A percentile compares a stretch with the other conserved stretches of the same genome.
Evolutionary conservation across 92 coral and sea anemone species (phyloP).

Genomic region (Actinostola sp.): DNA sequence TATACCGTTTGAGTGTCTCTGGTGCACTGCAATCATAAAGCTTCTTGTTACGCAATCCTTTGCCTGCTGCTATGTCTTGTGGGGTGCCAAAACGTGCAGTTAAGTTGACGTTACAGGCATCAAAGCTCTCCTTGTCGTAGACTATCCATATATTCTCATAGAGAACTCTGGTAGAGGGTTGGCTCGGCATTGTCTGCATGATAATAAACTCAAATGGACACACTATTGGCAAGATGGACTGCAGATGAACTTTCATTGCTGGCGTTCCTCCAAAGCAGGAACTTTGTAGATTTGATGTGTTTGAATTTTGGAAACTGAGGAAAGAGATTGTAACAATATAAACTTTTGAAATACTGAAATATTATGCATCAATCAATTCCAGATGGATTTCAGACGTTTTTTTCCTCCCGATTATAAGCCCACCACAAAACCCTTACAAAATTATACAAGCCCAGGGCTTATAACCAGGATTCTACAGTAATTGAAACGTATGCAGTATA

Average conservation of each 20-base stretch:
- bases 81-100: neutral
- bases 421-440: no score
- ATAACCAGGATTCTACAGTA: no score
- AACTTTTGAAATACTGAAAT: neutral
- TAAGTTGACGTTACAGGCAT: slow-evolving; percentile 6
- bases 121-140: slow-evolving; percentile 15
- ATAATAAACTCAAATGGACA: slow-evolving; percentile 27
- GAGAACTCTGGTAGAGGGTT: slow-evolving; percentile 10
- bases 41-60: slow-evolving; percentile 1
- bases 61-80: neutral
- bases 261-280: slow-evolving; percentile 22
- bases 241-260: slow-evolving; percentile 18
- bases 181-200: slow-evolving; percentile 20
- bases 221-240: slow-evolving; percentile 8
- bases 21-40: slow-evolving; percentile 8
- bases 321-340: neutral
- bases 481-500: no score
- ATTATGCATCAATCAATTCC: neutral
- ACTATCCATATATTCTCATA: slow-evolving; percentile 38
- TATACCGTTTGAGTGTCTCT: neutral
- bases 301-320: slow-evolving; percentile 3
- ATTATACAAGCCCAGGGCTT: no score
- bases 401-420: no score
- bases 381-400: no score
- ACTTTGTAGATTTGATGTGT: neutral